phyloP scores from a whole-genome alignment of 2,113 vertebrate genomes.

The Eleginops maclovinus region DNA sequence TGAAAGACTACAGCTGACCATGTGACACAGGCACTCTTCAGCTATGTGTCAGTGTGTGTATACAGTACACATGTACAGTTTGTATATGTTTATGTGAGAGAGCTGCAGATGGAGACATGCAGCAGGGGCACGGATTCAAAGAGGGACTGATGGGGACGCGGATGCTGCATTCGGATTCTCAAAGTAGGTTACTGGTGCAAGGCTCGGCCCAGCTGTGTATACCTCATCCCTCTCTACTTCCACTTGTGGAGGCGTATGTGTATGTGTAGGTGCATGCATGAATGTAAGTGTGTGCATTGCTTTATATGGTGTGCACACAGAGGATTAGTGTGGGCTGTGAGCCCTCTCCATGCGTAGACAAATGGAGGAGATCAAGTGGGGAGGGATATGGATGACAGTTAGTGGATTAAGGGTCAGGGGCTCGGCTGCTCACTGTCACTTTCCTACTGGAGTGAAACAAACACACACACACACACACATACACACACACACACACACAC shows the following conservation, averaged over 20 bases:
- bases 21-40: constrained; percentile 22
- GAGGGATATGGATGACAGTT: constrained; percentile 66
- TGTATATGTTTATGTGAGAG: constrained; percentile 51
- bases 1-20: constrained; percentile 20
- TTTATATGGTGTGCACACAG: constrained; percentile 47
- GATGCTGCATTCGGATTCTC: constrained; percentile 49
- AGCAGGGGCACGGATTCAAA: constrained; percentile 55
- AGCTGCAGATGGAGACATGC: constrained; percentile 47
- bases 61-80: constrained; percentile 15
- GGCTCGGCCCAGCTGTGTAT: constrained; percentile 68
- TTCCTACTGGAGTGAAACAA: constrained; percentile 2
- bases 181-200: constrained; percentile 77
- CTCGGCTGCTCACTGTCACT: constrained; percentile 49
- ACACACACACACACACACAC: constrained; percentile 7
- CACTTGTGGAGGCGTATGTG: constrained; percentile 41
- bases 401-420: constrained; percentile 73
- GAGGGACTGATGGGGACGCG: constrained; percentile 37
- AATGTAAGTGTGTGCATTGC: constrained; percentile 27
- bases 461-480: background rate
- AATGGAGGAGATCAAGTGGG: constrained; percentile 68
- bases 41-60: constrained; percentile 42
- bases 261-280: constrained; percentile 7
- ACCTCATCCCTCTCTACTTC: constrained; percentile 51
- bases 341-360: constrained; percentile 46
- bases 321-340: constrained; percentile 66